These are phyloP conservation scores for Tromatobia lineatoria DNA, from an alignment of 2,888 invertebrate genomes.

Conservation along the genomic window DNA sequence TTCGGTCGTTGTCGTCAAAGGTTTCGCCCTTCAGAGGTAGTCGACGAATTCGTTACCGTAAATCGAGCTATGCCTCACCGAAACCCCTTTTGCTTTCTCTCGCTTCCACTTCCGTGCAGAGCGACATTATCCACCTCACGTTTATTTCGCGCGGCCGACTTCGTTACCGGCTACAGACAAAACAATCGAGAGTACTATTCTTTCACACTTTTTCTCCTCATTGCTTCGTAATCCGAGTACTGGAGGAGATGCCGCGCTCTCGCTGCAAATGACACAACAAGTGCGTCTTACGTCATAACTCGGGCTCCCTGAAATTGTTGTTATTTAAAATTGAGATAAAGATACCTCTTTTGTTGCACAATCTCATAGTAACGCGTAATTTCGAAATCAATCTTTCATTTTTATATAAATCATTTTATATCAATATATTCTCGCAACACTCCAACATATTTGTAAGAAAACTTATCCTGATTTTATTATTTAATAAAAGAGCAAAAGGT, in stretches of 20 bases:
- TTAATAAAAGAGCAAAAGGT: too few relatives aligned
- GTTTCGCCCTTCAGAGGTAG: slow-evolving; percentile 29
- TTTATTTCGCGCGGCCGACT: slow-evolving; percentile 49
- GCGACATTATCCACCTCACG: slow-evolving; percentile 39
- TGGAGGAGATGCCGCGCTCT: slow-evolving; percentile 7
- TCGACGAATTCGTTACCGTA: slow-evolving; percentile 46
- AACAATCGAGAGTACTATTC: slow-evolving; percentile 27
- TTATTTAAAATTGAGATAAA: slow-evolving; percentile 20
- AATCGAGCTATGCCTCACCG: slow-evolving; percentile 55
- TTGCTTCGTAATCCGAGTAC: neutral
- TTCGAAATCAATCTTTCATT: too few relatives aligned
- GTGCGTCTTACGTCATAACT: slow-evolving; percentile 40
- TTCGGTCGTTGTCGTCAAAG: slow-evolving; percentile 63
- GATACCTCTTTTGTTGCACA: neutral
- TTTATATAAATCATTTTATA: too few relatives aligned
- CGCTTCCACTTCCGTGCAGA: slow-evolving; percentile 10
- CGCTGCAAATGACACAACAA: slow-evolving; percentile 48
- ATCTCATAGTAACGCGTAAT: neutral
- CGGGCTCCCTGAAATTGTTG: neutral
- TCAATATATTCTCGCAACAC: too few relatives aligned
- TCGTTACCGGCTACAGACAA: slow-evolving; percentile 26
- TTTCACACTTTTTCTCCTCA: neutral
- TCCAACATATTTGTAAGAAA: too few relatives aligned
- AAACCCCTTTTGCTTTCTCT: slow-evolving; percentile 54
- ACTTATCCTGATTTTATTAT: too few relatives aligned